These are phyloP conservation scores for Cantharis nigra DNA, from an alignment of 2,888 invertebrate genomes.

Conservation along the genomic window DNA sequence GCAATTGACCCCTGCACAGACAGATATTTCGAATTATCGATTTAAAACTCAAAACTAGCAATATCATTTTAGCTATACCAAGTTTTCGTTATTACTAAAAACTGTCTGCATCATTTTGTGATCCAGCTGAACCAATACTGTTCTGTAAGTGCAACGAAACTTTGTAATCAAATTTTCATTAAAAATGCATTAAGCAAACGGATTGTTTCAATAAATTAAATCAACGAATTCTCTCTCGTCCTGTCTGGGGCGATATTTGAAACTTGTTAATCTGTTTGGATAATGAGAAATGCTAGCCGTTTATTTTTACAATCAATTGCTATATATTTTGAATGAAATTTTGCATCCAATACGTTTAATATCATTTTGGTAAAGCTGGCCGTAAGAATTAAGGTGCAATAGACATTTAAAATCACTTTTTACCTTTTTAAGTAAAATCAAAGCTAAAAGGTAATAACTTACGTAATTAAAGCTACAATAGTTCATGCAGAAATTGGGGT, in stretches of 20 bases:
- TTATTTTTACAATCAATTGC: neutral
- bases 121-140: neutral
- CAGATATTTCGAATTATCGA: neutral
- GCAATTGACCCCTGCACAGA: neutral
- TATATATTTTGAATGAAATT: neutral
- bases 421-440: too few relatives aligned
- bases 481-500: too few relatives aligned
- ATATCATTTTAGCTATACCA: neutral
- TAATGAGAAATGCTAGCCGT: neutral
- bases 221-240: neutral
- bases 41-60: neutral
- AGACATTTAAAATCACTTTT: too few relatives aligned
- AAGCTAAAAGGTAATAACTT: too few relatives aligned
- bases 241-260: neutral
- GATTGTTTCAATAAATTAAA: neutral
- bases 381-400: too few relatives aligned
- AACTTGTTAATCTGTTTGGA: neutral
- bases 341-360: neutral
- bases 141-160: neutral
- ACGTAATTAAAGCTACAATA: too few relatives aligned
- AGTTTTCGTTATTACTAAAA: neutral
- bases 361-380: neutral
- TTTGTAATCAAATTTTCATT: neutral
- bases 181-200: neutral
- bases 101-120: neutral